phyloP scores from a whole-genome alignment of 2,797 vertebrate species.

The Uromys caudimaculatus region DNA sequence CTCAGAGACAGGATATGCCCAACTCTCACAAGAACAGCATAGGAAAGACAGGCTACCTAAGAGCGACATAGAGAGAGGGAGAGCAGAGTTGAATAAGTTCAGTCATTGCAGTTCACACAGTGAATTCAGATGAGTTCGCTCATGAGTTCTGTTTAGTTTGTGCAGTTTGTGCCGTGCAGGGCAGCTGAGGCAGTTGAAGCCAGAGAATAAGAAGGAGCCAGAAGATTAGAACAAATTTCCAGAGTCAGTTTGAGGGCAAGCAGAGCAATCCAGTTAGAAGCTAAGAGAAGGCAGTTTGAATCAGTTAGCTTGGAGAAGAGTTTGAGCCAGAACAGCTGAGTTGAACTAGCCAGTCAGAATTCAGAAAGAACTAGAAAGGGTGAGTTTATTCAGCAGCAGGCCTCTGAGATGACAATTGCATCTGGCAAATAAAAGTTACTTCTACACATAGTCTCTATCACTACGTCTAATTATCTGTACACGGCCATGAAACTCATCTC shows the following conservation, averaged over 20 bases:
- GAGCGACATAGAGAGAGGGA: neutral
- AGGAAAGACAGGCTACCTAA: no score
- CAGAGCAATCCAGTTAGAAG: no score
- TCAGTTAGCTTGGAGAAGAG: no score
- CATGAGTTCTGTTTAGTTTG: neutral
- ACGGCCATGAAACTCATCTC: neutral
- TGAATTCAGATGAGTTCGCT: neutral
- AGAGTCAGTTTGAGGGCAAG: no score
- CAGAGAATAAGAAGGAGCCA: no score
- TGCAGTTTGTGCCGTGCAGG: neutral
- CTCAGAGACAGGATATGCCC: neutral
- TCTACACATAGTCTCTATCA: neutral
- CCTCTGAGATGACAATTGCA: neutral
- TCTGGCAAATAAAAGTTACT: neutral
- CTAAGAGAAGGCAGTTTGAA: no score
- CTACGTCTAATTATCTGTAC: neutral
- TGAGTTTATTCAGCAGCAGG: neutral
- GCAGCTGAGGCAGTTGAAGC: no score
- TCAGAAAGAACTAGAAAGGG: neutral
- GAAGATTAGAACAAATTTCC: no score
- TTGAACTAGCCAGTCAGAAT: neutral
- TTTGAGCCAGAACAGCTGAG: neutral
- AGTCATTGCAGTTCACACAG: no score
- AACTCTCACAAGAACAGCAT: neutral
- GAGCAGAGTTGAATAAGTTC: neutral